Evolutionary conservation across 2,888 invertebrate genomes (phyloP), one percentile per base, ranked within the genome.

Genomic region (Parelbella ahira): DNA sequence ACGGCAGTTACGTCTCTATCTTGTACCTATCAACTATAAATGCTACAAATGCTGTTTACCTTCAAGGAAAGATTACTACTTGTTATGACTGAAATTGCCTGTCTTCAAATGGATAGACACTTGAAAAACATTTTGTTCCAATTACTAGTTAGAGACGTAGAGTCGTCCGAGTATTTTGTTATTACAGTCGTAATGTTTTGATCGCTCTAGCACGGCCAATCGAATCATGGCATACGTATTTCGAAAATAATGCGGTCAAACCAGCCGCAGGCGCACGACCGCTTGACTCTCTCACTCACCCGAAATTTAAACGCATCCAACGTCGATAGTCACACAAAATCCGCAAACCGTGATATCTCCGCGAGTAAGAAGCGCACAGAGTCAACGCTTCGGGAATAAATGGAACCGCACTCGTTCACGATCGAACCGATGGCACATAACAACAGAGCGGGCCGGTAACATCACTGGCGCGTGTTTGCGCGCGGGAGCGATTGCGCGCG

Each of bases 201-300:
- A 82, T 83, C 73, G 73, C 68, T 69, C 65, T 78, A 75, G 75
- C 81, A 67, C 78, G 74, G 71, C 72, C 77, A 77, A 81, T 75
- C 82, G 81, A 83, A 81, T 82, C 72, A 75, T 68, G 72, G 80
- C 74, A 80, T 82, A 81, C 81, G 82, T 83, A 83, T 83, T 82
- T 82, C 82, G 79, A 81, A 82, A 84, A 86, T 83, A 86, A 86
- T 86, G 84, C 86, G 86, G 86, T 86, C 84, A 86, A 81, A 83
- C 84, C 80, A 80, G 83, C 81, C 78, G 74, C 80, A 67, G 75
- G 71, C 79, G 72, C 29, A 66, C 74, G 68, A 65, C 69, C 75
- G 76, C 67, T 72, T 75, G 74, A 73, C 84, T 82, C 83, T 82
- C 86, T 82, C 83, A 84, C 86, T 84, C 83, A 84, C 84, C 86